Base-by-base conservation (phyloP, 1,140 invertebrate genomes). In the Alviniconcha marisindica region DNA sequence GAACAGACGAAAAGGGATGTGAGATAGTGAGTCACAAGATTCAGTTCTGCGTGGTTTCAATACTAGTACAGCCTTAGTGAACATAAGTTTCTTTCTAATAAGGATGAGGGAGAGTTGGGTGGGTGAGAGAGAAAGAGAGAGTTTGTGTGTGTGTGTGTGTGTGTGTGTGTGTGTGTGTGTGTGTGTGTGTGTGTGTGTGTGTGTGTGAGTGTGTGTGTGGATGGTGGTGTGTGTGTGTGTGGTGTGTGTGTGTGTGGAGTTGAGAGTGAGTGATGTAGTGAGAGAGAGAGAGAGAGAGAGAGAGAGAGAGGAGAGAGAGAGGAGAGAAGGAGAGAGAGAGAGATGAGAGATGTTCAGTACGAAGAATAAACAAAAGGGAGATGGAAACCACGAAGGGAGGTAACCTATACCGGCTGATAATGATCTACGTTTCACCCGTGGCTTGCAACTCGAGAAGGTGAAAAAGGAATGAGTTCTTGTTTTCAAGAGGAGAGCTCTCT, bases 221-320 rank as follows among this genome's bases (percentile, higher is more conserved):
- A 31, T 31, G 12, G 28, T 33, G 28, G 21, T 21, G n/a, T 31
- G 14, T 71, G 66, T 71, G 66, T 71, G 66, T 71, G 66, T 71
- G 66, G n/a, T 31, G 66, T 71, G 66, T 71, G 66, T 71, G 66
- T 71, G 66, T 71, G 66, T 71, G 66, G 48, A 7, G 48, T 51
- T 56, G 54, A 56, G 54, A 56, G 54, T 24, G n/a, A n/a, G 21
- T 15, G 54, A 56, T 2, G n/a, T 4, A 56, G 54, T 24, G 54
- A 56, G 54, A 56, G 5, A 56, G 54, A 56, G 48, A 51, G 7
- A 51, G 48, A 7, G 18, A 51, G 48, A 51, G 7, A 51, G 48
- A 51, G 48, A 51, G 7, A 18, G 48, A 51, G 48, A 51, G 7
- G 48, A 51, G 48, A 51, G 48, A 51, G 48, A 51, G 48, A 10